Evolutionary conservation across 2,113 vertebrate genomes (phyloP), one percentile per base, ranked within the genome.

Genomic region (Platycercus adscitus): DNA sequence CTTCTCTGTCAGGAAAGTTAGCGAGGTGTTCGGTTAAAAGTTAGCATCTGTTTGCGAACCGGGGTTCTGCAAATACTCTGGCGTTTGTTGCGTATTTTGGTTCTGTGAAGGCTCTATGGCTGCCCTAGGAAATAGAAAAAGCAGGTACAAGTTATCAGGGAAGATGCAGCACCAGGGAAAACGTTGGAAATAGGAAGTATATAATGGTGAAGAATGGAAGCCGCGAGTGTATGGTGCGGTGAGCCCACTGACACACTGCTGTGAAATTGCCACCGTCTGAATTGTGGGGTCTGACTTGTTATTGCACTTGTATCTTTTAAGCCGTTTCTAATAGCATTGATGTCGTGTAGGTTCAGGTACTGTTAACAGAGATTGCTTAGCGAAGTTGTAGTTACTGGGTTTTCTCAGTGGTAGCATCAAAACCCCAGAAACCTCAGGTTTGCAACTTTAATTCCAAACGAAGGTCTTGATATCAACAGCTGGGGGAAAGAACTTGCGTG

Each of bases 401-500:
- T 65, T 71, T 17, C n/a, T 39, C 29, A 14, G 43, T 21, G 23
- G 12, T 37, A 3, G 15, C 11, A 50, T 60, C 49, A 71, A 53
- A 76, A 35, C 47, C 33, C 43, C 31, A 33, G 64, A 76, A 76
- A 41, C 14, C 17, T 81, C 18, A 2, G 8, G 43, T 64, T 68
- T 68, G 52, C 46, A 55, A 84, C 33, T 33, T 66, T 60, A 70
- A 91, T n/a, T 81, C 33, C 24, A 10, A 11, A 31, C 1, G 1
- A 12, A 80, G 19, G n/a, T 49, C 31, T 55, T 25, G 44, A 28
- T 76, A 92, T 47, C 96, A 95, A 84, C 95, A 97, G 88, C 79
- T 93, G 93, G 80, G 43, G 37, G 7, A 21, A 46, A 52, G 65
- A 81, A 44, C 61, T 90, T n/a, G 4, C 0, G 0, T 1, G 4